A percentile compares a stretch with the other conserved stretches of the same genome.
Conservation (phyloP, 2,797 vertebrate species). For the Argya squamiceps region DNA sequence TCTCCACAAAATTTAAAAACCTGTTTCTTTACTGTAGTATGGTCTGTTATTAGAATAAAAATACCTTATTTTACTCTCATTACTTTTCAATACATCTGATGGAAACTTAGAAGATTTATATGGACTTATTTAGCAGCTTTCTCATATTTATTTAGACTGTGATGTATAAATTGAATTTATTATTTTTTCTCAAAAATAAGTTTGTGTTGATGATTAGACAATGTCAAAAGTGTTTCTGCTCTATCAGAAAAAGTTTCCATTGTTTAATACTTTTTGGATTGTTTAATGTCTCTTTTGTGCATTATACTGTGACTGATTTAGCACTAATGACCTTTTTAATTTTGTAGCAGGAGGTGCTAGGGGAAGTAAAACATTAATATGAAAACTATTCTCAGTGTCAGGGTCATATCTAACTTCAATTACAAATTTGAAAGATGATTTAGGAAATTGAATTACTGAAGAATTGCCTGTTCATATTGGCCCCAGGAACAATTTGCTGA, state of each 20-base stretch:
- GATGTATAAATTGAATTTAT: constrained; percentile 2
- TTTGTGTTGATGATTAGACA: not conserved
- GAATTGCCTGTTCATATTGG: not conserved
- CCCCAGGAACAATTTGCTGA: not conserved
- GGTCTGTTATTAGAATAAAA: not conserved
- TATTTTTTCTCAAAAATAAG: constrained; percentile 6
- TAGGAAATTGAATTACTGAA: not conserved
- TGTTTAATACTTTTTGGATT: not conserved
- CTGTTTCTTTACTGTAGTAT: not conserved
- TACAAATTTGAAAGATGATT: not conserved
- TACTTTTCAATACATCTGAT: constrained; percentile 39
- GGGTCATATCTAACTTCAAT: not conserved
- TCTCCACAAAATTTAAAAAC: not conserved
- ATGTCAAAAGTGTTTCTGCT: constrained; percentile 5
- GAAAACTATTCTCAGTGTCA: not conserved
- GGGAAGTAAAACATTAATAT: not conserved
- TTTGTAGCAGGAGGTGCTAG: not conserved
- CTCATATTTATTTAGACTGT: constrained; percentile 5
- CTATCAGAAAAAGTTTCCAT: not conserved
- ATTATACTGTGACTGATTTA: not conserved
- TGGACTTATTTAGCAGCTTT: constrained; percentile 27
- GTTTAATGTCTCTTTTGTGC: not conserved
- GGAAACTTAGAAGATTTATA: constrained; percentile 34
- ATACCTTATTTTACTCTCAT: not conserved
- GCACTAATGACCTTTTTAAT: not conserved